phyloP scores from a whole-genome alignment of 2,113 vertebrate genomes.

The Austrofundulus limnaeus region DNA sequence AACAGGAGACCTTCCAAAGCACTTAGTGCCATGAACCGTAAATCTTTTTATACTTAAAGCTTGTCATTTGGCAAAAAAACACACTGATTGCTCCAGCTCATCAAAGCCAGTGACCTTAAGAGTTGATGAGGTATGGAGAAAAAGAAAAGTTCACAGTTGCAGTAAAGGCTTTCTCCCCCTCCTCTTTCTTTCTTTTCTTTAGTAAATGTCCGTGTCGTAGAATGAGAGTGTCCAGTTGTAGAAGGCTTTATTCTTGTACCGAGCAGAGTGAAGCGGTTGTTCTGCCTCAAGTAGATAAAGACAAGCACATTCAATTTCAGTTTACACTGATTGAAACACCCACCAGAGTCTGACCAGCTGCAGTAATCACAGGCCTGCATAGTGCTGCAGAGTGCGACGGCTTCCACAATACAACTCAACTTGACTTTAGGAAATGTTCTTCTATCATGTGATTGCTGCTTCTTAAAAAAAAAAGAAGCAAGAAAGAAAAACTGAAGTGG shows the following conservation, averaged over 20 bases:
- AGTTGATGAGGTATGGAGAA: constrained; percentile 46
- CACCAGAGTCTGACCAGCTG: neutral
- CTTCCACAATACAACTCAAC: neutral
- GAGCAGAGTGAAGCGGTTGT: constrained; percentile 8
- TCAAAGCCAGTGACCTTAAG: constrained; percentile 21
- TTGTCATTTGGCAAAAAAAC: constrained; percentile 41
- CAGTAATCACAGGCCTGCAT: neutral
- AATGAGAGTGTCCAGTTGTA: constrained; percentile 2
- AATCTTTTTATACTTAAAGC: constrained; percentile 37
- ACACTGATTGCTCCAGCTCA: constrained; percentile 32
- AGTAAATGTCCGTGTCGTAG: constrained; percentile 17
- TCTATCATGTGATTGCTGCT: neutral
- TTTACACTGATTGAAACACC: constrained; percentile 2
- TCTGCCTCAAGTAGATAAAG: neutral
- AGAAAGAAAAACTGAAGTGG: no score
- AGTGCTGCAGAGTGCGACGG: neutral
- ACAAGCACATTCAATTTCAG: constrained; percentile 6
- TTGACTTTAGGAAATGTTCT: neutral
- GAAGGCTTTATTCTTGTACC: neutral
- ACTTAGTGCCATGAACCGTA: constrained; percentile 51
- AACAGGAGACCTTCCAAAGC: constrained; percentile 20
- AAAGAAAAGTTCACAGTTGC: constrained; percentile 32
- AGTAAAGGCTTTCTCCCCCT: constrained; percentile 24
- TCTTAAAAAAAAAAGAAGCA: neutral
- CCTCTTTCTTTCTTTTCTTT: constrained; percentile 2